A percentile compares a stretch with the other conserved stretches of the same genome.
These are phyloP conservation scores for Corapipo altera DNA, from an alignment of 2,113 vertebrate genomes.

Conservation along the genomic window DNA sequence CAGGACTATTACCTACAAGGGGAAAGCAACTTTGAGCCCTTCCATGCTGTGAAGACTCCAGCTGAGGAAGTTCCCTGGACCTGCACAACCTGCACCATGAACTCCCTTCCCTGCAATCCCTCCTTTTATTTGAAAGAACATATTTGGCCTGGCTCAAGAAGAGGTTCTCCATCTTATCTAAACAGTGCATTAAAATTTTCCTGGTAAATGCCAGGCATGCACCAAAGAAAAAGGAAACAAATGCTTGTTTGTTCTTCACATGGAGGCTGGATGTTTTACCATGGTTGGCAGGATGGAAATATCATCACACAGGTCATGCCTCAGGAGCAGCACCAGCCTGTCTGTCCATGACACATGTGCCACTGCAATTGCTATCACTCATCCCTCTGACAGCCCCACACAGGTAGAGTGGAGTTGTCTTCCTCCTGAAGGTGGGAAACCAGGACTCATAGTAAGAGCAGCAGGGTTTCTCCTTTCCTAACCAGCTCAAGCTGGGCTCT, in stretches of 20 bases:
- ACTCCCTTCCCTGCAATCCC: neutral
- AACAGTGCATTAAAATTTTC: constrained; percentile 16
- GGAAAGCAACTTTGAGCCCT: neutral
- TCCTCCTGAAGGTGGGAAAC: neutral
- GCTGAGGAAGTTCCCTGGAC: neutral
- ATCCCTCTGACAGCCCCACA: neutral
- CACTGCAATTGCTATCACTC: neutral
- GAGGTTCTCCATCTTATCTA: neutral
- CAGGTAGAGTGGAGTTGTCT: accelerated
- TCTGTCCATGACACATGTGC: neutral
- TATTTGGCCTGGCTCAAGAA: neutral
- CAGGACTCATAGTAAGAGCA: neutral
- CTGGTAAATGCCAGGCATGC: neutral
- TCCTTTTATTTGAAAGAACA: constrained; percentile 3
- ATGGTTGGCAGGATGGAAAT: neutral
- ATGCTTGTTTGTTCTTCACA: constrained; percentile 15
- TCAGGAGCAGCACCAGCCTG: neutral
- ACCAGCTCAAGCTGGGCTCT: neutral
- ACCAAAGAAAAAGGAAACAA: constrained; percentile 10
- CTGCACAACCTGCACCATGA: neutral
- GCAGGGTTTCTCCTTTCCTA: neutral
- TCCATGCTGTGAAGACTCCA: neutral
- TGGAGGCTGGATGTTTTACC: neutral
- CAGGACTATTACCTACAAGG: neutral
- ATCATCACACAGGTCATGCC: neutral